phyloP scores from a whole-genome alignment of 2,888 invertebrate genomes.

The Caenorhabditis becei region DNA sequence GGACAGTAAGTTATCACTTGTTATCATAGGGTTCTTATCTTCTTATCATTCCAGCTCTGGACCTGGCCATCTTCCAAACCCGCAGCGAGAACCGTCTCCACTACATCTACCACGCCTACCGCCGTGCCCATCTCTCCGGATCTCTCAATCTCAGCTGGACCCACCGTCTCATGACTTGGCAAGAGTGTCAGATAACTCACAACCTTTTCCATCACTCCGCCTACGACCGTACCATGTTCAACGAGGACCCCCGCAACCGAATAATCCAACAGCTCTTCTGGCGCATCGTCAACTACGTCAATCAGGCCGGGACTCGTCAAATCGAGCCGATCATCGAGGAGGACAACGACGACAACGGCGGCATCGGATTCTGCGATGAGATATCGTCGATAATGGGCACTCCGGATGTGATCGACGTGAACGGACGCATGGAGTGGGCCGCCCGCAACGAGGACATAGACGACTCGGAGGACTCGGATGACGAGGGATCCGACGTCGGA shows the following conservation, averaged over 20 bases:
- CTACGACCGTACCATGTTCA: conserved; percentile 4
- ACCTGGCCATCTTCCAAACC: conserved; percentile 25
- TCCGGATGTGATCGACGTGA: background rate
- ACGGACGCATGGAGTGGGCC: conserved; percentile 8
- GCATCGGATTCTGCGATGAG: conserved; percentile 12
- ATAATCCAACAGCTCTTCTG: conserved; percentile 1
- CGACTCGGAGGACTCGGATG: conserved; percentile 6
- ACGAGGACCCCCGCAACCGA: background rate
- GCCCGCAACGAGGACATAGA: background rate
- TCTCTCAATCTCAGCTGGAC: background rate
- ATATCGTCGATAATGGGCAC: background rate
- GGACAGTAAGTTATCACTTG: conserved; percentile 15
- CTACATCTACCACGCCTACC: background rate
- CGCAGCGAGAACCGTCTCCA: background rate
- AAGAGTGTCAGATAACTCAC: background rate
- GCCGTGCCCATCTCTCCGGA: background rate
- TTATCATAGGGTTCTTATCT: background rate
- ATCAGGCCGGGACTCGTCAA: background rate
- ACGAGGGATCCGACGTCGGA: conserved; percentile 9
- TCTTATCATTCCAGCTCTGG: conserved; percentile 9
- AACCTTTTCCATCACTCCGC: conserved; percentile 17
- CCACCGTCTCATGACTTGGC: background rate
- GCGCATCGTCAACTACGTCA: conserved; percentile 15
- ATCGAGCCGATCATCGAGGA: conserved; percentile 10
- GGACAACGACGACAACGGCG: conserved; percentile 8